Evolutionary conservation across 2,113 vertebrate genomes (phyloP), one percentile per base, ranked within the genome.

Genomic region (Sinocyclocheilus maitianheensis): DNA sequence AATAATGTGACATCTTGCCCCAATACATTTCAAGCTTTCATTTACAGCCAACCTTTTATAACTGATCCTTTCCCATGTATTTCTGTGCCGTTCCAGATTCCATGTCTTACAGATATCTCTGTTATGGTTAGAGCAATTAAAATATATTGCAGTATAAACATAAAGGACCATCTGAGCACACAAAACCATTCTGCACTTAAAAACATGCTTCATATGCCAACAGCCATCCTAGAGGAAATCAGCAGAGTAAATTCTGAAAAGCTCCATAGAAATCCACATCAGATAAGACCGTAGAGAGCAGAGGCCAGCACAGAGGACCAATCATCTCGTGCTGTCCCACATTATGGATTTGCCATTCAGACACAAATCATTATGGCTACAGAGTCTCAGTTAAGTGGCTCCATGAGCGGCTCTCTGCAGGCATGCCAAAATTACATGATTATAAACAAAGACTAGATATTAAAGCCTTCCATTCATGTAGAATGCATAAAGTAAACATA

Each of bases 401-500:
- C 51, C 51, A 85, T 83, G 87, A 87, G 78, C 40, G 65, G 77
- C 74, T 65, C 51, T 71, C 67, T 51, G 4, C 82, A 81, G 55
- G 18, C 77, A 62, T n/a, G 58, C 58, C 58, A 62, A 62, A 62
- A n/a, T 3, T 8, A 22, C 58, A 71, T 77, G 81, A 88, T 88
- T 86, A 81, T 84, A 86, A 88, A 88, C 89, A 89, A 87, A 87
- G 71, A 71, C 65, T 51, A 55, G 83, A 87, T 88, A 88, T 86
- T 84, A 78, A 88, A 85, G 74, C 76, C 79, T 80, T 87, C 77
- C 83, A 85, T 82, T 84, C 86, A 79, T 69, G 58, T 55, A 43
- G 58, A 46, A 43, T 79, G 67, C 79, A 79, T 85, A 87, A 63
- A 87, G 83, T 86, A 77, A 77, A 72, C 78, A 85, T 43, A 62